Conservation (phyloP, 2,888 invertebrate genomes). For the Metallyticus violacea region DNA sequence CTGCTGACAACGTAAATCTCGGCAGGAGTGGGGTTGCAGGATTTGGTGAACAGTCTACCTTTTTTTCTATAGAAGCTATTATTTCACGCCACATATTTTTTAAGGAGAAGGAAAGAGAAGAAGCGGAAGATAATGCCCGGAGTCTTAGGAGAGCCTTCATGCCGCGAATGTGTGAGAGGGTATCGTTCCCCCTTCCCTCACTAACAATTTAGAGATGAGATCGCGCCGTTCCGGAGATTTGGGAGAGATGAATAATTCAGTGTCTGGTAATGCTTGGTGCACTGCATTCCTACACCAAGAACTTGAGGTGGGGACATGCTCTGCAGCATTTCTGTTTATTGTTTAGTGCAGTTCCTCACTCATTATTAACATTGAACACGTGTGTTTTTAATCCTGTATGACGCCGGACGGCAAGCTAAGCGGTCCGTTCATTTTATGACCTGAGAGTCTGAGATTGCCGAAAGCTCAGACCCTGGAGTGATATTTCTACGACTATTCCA, state of each 20-base stretch:
- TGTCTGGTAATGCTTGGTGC: not conserved
- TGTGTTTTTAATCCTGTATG: too few relatives aligned
- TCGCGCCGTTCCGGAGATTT: not conserved
- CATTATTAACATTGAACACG: too few relatives aligned
- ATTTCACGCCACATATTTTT: not conserved
- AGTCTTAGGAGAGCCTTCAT: not conserved
- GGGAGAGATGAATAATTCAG: not conserved
- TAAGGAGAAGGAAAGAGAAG: not conserved
- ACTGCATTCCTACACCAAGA: too few relatives aligned
- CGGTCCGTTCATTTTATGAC: too few relatives aligned
- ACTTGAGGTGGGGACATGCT: not conserved
- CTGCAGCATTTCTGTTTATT: not conserved
- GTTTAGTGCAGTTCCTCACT: too few relatives aligned
- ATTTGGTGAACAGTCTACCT: not conserved
- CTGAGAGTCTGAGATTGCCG: too few relatives aligned
- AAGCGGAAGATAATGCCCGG: not conserved
- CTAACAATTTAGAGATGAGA: not conserved
- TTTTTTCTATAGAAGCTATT: not conserved
- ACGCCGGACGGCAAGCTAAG: too few relatives aligned
- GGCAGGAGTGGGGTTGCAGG: not conserved
- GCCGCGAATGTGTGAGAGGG: not conserved
- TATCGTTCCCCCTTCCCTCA: not conserved
- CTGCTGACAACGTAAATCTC: not conserved
- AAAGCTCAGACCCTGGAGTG: too few relatives aligned
- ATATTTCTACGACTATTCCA: too few relatives aligned